Base-by-base conservation (phyloP, 2,888 invertebrate genomes). In the Zhuqinia jingwanae region DNA sequence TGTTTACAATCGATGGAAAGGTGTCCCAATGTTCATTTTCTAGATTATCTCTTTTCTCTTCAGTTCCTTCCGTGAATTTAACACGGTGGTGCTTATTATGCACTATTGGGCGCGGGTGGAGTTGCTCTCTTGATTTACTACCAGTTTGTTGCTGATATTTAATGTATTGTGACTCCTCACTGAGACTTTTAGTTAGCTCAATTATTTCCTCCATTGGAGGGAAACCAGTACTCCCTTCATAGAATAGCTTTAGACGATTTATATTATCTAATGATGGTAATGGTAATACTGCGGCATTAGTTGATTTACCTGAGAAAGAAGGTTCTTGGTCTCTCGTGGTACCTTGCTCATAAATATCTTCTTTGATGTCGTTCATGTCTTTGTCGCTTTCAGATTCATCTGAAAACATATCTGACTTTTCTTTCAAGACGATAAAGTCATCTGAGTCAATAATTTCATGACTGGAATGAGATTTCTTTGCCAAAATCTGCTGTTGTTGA, bases 401-500 rank as follows among this genome's bases (percentile, higher is more conserved):
- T 3, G 25, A 42, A 79, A 68, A 84, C 56, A 47, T 36, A 0
- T 42, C 17, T 0, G 65, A 15, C 42, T 47, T 76, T n/a, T 81
- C 42, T 70, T 86, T 81, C 30, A 81, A 36, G n/a, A 86, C 60
- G 1, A 81, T 13, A 2, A 86, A 1, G 13, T 65, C 65, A 8
- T 78, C 11, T 20, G 15, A 42, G 30, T 76, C 8, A n/a, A 36
- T 1, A 20, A 45, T 2, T 3, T 42, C 45, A 2, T 53, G 70
- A 56, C 10, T 30, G 10, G 75, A 50, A 13, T 58, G 70, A 10
- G 53, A 65, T 60, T 60, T 30, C 2, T 25, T 56, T 36, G 58
- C n/a, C 8, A 25, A 2, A 47, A 25, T 2, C 1, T 25, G 17
- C 30, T 45, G 25, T 45, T n/a, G 27, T 47, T n/a, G n/a, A n/a